Evolutionary conservation across 1,140 invertebrate genomes (phyloP), one percentile per base, ranked within the genome.

Genomic region (Zaprionus nigranus): DNA sequence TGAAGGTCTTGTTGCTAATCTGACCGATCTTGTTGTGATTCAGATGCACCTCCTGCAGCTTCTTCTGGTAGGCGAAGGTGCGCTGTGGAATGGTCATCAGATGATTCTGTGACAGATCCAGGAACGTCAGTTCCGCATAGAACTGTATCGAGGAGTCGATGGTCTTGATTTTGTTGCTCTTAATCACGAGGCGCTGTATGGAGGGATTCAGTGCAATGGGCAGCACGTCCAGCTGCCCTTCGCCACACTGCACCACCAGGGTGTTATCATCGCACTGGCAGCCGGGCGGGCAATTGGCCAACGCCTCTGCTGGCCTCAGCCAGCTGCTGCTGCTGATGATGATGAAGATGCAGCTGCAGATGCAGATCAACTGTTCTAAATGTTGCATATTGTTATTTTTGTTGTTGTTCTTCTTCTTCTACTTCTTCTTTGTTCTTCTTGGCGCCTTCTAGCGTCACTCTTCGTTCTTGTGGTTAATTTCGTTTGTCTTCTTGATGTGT

Each of bases 171-270:
- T 95, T 95, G 91, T 98, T 98, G 88, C 96, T 97, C 78, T 95
- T 95, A 26, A 98, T 95, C 60, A 97, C 95, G 73, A 98, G 94
- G 9, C 96, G 94, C 90, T 97, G 96, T 64, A 98, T 97, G 63
- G 96, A 96, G 5, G 98, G 98, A 93, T 98, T 98, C 57, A 98
- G 93, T 0, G 97, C 97, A 78, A 98, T 98, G 28, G 97, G 98
- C 53, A 98, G 95, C 28, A 98, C 96, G 92, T 98, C 97, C 66
- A 98, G 94, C 78, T 96, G 97, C 75, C 96, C 97, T 82, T 96
- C 95, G 77, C 97, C 95, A 92, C 98, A 98, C 53, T 96, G 95
- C 2, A 98, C 97, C 11, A 97, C 95, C 53, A 98, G 94, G 0
- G 95, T 97, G 58, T 97, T 96, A 82, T 98, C 97, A 92, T 98